Evolutionary conservation across 1,140 invertebrate species (phyloP).

Genomic region (Pantala flavescens): DNA sequence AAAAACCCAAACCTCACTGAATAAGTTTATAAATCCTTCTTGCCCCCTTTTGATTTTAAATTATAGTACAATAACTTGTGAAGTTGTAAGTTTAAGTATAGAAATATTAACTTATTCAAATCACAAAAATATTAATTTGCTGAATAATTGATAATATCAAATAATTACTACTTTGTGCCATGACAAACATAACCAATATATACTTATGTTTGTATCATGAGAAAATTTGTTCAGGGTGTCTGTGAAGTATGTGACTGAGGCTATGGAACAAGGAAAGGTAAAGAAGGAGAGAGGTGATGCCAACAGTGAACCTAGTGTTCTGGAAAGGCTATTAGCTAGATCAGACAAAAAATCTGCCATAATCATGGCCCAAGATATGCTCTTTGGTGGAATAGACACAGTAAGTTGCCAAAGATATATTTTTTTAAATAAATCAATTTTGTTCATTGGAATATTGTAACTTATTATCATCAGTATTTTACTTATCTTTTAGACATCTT

Average conservation of each 20-base stretch:
- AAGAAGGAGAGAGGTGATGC: neutral
- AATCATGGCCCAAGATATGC: conserved; percentile 32
- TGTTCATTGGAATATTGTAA: neutral
- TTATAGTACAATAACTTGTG: too few relatives aligned
- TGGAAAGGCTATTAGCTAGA: conserved; percentile 16
- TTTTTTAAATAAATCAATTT: neutral
- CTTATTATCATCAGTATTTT: neutral
- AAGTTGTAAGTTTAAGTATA: too few relatives aligned
- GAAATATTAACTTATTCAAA: too few relatives aligned
- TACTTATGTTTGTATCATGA: too few relatives aligned
- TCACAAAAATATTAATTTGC: too few relatives aligned
- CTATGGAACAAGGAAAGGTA: neutral
- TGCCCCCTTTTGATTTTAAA: too few relatives aligned
- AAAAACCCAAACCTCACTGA: too few relatives aligned
- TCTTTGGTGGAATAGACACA: conserved; percentile 39
- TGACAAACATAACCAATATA: too few relatives aligned
- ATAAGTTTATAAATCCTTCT: too few relatives aligned
- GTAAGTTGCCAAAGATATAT: conserved; percentile 21
- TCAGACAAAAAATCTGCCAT: conserved; percentile 11
- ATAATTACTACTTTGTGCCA: too few relatives aligned
- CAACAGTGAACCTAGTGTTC: conserved; percentile 17
- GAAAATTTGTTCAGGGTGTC: neutral
- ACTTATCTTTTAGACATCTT: conserved; percentile 33
- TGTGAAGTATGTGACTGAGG: neutral
- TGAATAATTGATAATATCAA: too few relatives aligned